Evolutionary conservation across 2,113 vertebrate species (phyloP), one percentile per base, ranked within the genome.

Genomic region (Varanus salvator): DNA sequence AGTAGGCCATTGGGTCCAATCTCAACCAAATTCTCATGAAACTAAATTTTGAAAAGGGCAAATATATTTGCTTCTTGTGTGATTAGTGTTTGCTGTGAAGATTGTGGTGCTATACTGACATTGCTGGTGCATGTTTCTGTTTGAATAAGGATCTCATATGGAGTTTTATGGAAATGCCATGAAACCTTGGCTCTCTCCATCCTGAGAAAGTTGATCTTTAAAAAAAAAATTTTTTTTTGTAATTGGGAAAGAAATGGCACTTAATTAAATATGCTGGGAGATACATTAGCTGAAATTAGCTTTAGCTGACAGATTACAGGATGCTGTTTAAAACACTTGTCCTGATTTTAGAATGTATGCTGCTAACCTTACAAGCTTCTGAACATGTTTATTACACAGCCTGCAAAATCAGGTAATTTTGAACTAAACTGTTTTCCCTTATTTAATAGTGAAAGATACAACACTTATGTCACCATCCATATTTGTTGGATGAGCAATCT

Each of bases 401-500:
- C 44, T 50, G 31, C 38, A 66, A 87, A 87, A 38, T 72, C 69
- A 85, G 78, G 87, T 88, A 81, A 72, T 72, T 88, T 81, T 88
- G 21, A 25, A 72, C 68, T 80, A 72, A 72, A 57, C 38, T 88
- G 78, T 88, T 88, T 88, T 72, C 77, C n/a, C 12, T 88, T 88
- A 68, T 88, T 88, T 88, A 72, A 71, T 88, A 72, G 54, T 38
- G 48, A 88, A 29, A 88, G 77, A 81, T 34, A 80, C 87, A 88
- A 81, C 66, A 81, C 87, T 88, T 88, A 71, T 88, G 77, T 80
- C 72, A 38, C 77, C 50, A 25, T 34, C 29, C 87, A 88, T 88
- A 81, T 88, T 82, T 72, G 66, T 69, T 81, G 31, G 34, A 80
- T 88, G 78, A 72, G 48, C 87, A 88, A 88, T 82, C 87, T 88